Evolutionary conservation across 1,140 invertebrate genomes (phyloP), one percentile per base, ranked within the genome.

Genomic region (Ruditapes philippinarum): DNA sequence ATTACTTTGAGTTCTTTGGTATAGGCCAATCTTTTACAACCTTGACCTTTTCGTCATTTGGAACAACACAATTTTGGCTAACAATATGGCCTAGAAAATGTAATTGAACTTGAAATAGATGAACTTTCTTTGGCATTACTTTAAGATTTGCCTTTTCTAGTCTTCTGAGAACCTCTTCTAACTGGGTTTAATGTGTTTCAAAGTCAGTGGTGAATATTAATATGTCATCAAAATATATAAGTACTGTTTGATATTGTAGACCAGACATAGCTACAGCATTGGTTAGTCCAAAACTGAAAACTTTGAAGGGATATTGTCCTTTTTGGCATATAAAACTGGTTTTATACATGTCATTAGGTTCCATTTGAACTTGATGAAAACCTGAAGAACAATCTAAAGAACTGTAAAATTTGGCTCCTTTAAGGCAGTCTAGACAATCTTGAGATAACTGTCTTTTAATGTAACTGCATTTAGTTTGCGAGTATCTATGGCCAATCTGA

Each of bases 401-500:
- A 28, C 38, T 87, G 54, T 90, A 91, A 57, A 68, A 89, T 57
- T 88, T 90, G 4, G 91, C 84, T 14, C 78, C 81, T 45, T 73
- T n/a, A 9, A 92, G 40, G 22, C 74, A 60, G 25, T 87, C 76
- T 36, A 82, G 31, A n/a, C 78, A 51, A 22, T 91, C 78, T 17
- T 89, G 78, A 49, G 76, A 31, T 31, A 57, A 33, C 19, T 38
- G 40, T 79, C 76, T 31, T 79, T 79, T 49, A 31, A 14, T 11
- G 45, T 79, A 28, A 79, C 42, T 19, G 31, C 31, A 36, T 79
- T 79, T 36, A 33, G 36, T 45, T 73, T 70, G 22, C 96, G 51
- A 90, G 94, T 97, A 91, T 97, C 96, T 1, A 96, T 84, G 89
- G 94, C 96, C 85, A 96, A 73, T 83, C 95, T 3, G 9, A 91